Evolutionary conservation across 2,888 invertebrate species (phyloP).

Genomic region (Zaprionus obscuricornis): DNA sequence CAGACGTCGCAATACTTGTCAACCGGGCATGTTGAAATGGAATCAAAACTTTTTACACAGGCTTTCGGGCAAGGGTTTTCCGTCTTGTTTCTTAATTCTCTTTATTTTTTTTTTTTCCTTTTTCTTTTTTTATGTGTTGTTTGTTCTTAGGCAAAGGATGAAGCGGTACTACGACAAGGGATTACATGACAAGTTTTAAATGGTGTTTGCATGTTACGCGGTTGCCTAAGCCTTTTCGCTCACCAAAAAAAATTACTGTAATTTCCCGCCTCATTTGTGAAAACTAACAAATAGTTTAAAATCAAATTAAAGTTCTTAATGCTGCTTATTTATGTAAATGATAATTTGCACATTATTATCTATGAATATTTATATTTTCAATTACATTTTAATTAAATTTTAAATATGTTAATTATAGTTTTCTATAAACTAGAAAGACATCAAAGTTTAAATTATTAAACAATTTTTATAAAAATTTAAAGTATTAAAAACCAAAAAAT

Average conservation of each 20-base stretch:
- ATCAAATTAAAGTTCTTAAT: no score
- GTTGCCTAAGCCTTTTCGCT: constrained; percentile 26
- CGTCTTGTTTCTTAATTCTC: no score
- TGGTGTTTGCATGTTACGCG: constrained; percentile 78
- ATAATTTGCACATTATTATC: no score
- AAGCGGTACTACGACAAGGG: no score
- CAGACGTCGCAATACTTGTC: constrained; percentile 59
- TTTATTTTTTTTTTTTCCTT: background rate
- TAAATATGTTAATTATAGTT: no score
- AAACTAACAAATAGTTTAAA: constrained; percentile 14
- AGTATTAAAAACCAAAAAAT: no score
- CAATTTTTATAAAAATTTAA: no score
- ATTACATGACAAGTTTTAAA: constrained; percentile 71
- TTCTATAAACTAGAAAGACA: no score
- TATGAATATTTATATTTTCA: no score
- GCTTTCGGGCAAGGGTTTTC: constrained; percentile 15
- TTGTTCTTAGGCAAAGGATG: no score
- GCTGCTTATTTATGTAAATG: no score
- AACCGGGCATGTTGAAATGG: constrained; percentile 57
- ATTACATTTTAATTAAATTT: no score
- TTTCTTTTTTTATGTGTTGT: constrained; percentile 2
- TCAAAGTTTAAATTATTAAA: background rate
- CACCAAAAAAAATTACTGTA: constrained; percentile 40
- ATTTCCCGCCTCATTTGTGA: constrained; percentile 55
- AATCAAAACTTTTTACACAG: constrained; percentile 61